Conservation (phyloP, 2,888 invertebrate species). For the Nephrotoma appendiculata region DNA sequence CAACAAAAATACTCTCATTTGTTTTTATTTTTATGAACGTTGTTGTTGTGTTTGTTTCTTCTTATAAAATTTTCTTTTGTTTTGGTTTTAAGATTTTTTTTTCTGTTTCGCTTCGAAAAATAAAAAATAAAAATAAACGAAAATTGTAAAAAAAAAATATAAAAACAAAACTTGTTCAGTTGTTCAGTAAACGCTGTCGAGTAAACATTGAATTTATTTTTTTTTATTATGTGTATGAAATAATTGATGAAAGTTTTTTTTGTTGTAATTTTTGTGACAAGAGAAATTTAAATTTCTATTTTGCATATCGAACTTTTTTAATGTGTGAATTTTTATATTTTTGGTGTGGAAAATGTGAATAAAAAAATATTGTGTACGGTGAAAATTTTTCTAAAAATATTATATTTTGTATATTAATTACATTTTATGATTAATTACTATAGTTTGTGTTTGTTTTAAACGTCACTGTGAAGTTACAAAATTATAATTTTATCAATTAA, state of each 20-base stretch:
- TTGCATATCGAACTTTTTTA: background rate
- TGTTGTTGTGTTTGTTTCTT: background rate
- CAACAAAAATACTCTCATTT: background rate
- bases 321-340: background rate
- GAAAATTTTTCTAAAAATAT: background rate
- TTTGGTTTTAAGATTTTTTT: background rate
- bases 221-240: background rate
- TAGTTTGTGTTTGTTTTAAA: background rate
- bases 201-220: background rate
- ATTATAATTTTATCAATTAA: background rate
- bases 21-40: background rate
- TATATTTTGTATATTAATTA: background rate
- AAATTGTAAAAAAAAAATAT: background rate
- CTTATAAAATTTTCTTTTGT: background rate
- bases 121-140: background rate
- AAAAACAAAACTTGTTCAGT: background rate
- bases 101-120: background rate
- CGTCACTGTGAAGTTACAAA: background rate
- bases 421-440: background rate
- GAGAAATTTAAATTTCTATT: background rate
- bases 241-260: background rate
- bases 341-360: background rate
- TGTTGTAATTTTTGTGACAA: background rate
- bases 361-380: background rate
- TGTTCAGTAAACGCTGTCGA: background rate